Evolutionary conservation across 2,797 vertebrate genomes (phyloP), one percentile per base, ranked within the genome.

Genomic region (Coluber constrictor): DNA sequence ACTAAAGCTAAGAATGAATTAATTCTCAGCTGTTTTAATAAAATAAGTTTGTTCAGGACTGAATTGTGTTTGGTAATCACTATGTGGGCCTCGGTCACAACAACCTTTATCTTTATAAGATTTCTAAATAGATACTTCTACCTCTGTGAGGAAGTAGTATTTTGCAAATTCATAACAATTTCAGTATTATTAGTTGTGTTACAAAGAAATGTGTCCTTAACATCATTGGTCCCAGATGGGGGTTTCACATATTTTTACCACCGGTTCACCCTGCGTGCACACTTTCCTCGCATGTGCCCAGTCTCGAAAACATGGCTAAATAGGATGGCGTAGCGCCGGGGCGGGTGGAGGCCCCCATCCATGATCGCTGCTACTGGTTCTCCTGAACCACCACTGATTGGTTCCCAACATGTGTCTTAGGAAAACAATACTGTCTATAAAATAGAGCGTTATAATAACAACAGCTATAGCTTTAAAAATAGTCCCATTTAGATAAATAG

Each of bases 401-500:
- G 12, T 55, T 18, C 57, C 54, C 63, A 61, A 29, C 54, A 51
- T 59, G 86, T 56, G 51, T 63, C 13, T 74, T 60, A 74, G 91
- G 29, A 91, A 87, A 27, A 93, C 79, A 93, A 29, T 88, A 25
- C 12, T 0, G 0, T n/a, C 29, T 95, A 89, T 88, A 93, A 63
- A 93, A n/a, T 51, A 56, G 1, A 60, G 37, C 87, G 51, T 2
- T 87, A 94, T 91, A 95, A 93, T 27, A 89, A n/a, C 47, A 94
- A 27, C 4, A 56, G 88, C 90, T 86, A 61, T 63, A 13, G 83
- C 70, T 93, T 91, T 91, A 74, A 37, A 2, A 83, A 90, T 93
- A 94, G 20, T 93, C 13, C 79, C 27, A 20, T 27, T 87, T 93
- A 57, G 63, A 57, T 87, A 94, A 89, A 66, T 86, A 89, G 66